These are phyloP conservation scores for Callyntrura sp. DNA, from an alignment of 2,888 invertebrate genomes.

Conservation along the genomic window DNA sequence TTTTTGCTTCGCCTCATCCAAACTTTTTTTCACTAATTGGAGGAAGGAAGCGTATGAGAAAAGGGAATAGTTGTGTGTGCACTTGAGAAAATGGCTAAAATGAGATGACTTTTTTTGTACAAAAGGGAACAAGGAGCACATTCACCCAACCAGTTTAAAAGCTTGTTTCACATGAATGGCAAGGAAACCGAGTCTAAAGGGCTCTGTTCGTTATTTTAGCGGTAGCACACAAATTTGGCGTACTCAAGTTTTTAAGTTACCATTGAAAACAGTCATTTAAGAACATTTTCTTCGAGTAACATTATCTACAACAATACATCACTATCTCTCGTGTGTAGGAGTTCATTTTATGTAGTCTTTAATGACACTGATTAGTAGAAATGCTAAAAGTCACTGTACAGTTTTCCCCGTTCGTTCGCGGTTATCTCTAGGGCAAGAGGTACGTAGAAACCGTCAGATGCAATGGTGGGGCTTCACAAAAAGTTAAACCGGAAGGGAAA, in stretches of 20 bases:
- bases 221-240: slow-evolving; percentile 16
- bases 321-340: slow-evolving; percentile 8
- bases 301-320: not conserved
- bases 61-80: slow-evolving; percentile 44
- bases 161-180: slow-evolving; percentile 49
- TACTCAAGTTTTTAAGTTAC: not conserved
- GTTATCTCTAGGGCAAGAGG: not conserved
- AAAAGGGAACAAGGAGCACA: slow-evolving; percentile 10
- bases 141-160: slow-evolving; percentile 59
- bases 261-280: not conserved
- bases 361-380: not conserved
- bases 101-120: slow-evolving; percentile 54
- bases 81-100: not conserved
- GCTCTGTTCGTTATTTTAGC: slow-evolving; percentile 23
- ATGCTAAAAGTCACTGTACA: not conserved
- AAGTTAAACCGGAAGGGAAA: slow-evolving; percentile 17
- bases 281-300: not conserved
- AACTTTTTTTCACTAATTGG: slow-evolving; percentile 78
- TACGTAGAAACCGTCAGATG: not conserved
- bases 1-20: slow-evolving; percentile 73
- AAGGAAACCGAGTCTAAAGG: slow-evolving; percentile 16
- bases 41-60: slow-evolving; percentile 61
- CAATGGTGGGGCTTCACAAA: not conserved
- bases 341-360: not conserved
- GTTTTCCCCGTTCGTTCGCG: not conserved